A percentile compares a stretch with the other conserved stretches of the same genome.
phyloP scores from a whole-genome alignment of 2,113 vertebrate species.

The Cyphomyrus discorhynchus region DNA sequence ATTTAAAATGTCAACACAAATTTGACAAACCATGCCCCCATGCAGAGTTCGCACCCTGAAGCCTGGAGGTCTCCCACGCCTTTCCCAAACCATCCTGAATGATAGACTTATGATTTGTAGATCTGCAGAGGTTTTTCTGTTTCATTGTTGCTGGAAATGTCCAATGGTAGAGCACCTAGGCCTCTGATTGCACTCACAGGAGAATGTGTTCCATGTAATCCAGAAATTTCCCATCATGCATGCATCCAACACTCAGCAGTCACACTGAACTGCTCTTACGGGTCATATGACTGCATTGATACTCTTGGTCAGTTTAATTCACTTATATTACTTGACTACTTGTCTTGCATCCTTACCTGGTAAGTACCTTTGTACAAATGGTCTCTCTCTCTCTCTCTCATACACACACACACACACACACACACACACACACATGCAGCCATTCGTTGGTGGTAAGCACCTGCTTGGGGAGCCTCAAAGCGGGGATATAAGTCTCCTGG shows the following conservation, averaged over 20 bases:
- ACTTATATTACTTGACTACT: not conserved
- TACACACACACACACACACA: too few species aligned
- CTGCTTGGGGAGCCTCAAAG: not conserved
- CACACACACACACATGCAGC: not conserved
- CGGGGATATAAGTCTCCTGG: not conserved
- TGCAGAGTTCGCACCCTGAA: not conserved
- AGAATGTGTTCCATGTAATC: not conserved
- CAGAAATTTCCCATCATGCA: not conserved
- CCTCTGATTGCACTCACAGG: not conserved
- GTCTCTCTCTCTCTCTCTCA: not conserved
- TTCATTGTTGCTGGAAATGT: not conserved
- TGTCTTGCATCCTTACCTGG: not conserved
- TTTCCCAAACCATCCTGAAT: not conserved
- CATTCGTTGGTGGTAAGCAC: not conserved
- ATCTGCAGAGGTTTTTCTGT: not conserved
- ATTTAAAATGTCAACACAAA: not conserved
- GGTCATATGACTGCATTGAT: not conserved
- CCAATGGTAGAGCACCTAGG: not conserved
- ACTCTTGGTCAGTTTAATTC: not conserved
- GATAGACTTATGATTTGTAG: not conserved
- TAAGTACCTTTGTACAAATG: not conserved
- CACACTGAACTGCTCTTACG: not conserved
- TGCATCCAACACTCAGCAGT: not conserved
- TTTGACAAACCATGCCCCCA: not conserved
- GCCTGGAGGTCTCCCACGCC: not conserved